phyloP scores from a whole-genome alignment of 1,140 invertebrate species.

The Drosophila sucinea region DNA sequence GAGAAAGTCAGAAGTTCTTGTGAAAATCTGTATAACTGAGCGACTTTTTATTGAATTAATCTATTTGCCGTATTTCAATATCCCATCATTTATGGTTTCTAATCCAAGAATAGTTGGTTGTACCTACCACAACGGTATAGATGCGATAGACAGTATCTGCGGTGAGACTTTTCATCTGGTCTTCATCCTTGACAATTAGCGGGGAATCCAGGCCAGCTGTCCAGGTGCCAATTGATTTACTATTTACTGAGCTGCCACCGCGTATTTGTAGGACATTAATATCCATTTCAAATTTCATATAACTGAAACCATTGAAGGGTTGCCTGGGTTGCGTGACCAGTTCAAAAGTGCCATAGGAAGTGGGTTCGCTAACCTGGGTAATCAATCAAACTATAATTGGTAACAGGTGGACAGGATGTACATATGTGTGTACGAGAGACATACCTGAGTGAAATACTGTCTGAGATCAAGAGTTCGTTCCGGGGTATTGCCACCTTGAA shows the following conservation, averaged over 20 bases:
- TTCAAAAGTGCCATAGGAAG: slow-evolving; percentile 87
- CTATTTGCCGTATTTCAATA: no score
- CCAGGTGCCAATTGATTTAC: slow-evolving; percentile 87
- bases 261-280: slow-evolving; percentile 87
- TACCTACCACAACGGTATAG: slow-evolving; percentile 88
- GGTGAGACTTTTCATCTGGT: slow-evolving; percentile 89
- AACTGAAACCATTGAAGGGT: slow-evolving; percentile 87
- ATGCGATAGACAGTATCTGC: slow-evolving; percentile 92
- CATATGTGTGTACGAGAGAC: neutral
- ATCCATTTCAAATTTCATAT: slow-evolving; percentile 89
- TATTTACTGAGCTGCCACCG: slow-evolving; percentile 87
- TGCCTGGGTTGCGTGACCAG: slow-evolving; percentile 81
- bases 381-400: slow-evolving; percentile 55
- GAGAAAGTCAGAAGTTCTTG: no score
- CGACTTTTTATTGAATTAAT: no score
- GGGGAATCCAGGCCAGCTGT: slow-evolving; percentile 87
- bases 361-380: slow-evolving; percentile 85
- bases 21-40: no score
- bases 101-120: slow-evolving; percentile 66
- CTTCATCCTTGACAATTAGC: slow-evolving; percentile 86
- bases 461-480: slow-evolving; percentile 86
- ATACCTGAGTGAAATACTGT: slow-evolving; percentile 84
- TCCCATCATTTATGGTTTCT: slow-evolving; percentile 21
- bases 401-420: slow-evolving; percentile 29
- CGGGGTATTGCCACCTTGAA: slow-evolving; percentile 89